Conservation (phyloP, 2,888 invertebrate genomes). For the Drosophila paranaensis region DNA sequence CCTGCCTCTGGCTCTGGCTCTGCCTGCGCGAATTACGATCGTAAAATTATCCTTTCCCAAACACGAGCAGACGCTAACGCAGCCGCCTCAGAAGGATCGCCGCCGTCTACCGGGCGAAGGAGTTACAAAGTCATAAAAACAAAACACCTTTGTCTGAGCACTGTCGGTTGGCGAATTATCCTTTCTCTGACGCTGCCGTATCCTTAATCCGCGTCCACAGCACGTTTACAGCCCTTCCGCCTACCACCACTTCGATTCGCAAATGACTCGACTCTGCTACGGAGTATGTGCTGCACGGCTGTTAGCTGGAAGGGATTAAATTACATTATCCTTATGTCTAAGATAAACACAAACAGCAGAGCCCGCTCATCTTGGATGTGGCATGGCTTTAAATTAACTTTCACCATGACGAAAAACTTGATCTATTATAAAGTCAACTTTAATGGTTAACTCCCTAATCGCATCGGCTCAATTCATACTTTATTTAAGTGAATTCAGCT, state of each 20-base stretch:
- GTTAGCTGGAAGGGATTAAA: conserved; percentile 81
- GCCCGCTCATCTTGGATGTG: neutral
- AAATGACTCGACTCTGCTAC: conserved; percentile 49
- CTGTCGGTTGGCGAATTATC: conserved; percentile 74
- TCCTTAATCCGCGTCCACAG: conserved; percentile 58
- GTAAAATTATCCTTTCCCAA: conserved; percentile 74
- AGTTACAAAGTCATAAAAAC: conserved; percentile 82
- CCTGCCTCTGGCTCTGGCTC: conserved; percentile 58
- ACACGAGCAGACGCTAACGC: conserved; percentile 49
- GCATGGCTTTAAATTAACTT: conserved; percentile 26
- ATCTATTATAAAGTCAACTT: conserved; percentile 11
- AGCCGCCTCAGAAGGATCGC: conserved; percentile 24
- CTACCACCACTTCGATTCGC: conserved; percentile 50
- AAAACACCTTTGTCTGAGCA: conserved; percentile 78
- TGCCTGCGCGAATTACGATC: conserved; percentile 59
- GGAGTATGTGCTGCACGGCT: conserved; percentile 54
- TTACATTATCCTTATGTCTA: conserved; percentile 83
- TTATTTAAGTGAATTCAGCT: neutral
- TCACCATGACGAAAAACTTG: conserved; percentile 10
- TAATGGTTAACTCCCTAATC: conserved; percentile 12
- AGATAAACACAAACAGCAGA: conserved; percentile 78
- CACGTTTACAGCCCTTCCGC: conserved; percentile 58
- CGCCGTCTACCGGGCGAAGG: conserved; percentile 65
- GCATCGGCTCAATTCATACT: neutral
- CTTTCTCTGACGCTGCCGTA: conserved; percentile 56